Conservation (phyloP, 2,113 vertebrate species). For the Prunella himalayana region DNA sequence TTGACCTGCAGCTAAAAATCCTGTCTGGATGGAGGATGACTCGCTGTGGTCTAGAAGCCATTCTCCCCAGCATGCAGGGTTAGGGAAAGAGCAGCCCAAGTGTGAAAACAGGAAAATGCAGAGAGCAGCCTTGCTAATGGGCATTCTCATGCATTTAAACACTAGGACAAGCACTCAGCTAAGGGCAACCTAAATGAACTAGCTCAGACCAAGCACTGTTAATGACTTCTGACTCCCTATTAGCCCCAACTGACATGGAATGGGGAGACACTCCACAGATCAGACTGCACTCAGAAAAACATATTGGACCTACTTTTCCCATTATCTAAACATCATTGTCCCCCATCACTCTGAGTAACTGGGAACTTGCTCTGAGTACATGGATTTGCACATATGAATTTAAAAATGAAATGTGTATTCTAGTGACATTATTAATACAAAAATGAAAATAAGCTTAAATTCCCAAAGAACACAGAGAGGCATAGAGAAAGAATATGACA, state of each 20-base stretch:
- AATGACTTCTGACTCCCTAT: neutral
- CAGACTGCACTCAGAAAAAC: neutral
- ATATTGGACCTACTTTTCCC: neutral
- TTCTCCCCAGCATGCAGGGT: neutral
- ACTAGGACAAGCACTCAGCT: neutral
- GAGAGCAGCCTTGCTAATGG: neutral
- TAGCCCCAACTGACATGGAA: neutral
- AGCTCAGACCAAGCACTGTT: neutral
- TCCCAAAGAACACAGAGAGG: neutral
- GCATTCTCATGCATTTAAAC: neutral
- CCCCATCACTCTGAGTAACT: neutral
- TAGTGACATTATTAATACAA: neutral
- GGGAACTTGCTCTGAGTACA: neutral
- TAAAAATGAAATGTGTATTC: neutral
- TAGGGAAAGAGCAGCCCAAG: neutral
- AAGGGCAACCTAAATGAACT: neutral
- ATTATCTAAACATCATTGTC: neutral
- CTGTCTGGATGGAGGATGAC: neutral
- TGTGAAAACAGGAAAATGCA: neutral
- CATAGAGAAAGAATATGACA: neutral
- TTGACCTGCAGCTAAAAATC: neutral
- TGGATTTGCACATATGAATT: neutral
- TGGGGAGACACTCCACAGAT: neutral
- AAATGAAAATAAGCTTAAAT: neutral
- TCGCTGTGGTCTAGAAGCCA: rapidly evolving